Evolutionary conservation across 2,888 invertebrate species (phyloP), one percentile per base, ranked within the genome.

Genomic region (Teleiodes luculella): DNA sequence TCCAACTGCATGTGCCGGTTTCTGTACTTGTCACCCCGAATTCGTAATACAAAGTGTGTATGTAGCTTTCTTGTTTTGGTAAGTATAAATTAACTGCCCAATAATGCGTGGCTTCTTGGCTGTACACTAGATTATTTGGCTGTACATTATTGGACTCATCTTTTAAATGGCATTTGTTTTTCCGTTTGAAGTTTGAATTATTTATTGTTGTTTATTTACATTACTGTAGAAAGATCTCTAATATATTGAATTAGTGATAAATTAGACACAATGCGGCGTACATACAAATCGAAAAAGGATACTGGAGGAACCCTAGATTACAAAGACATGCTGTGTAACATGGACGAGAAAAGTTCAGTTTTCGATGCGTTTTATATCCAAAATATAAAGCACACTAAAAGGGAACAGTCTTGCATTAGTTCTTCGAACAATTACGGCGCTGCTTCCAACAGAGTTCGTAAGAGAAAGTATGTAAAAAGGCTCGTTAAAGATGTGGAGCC

Each of bases 291-390:
- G 18, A 86, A 86, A 65, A 87, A 80, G 65, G 80, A 81, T 35
- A 68, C 68, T 4, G 71, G 65, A 1, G 76, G 72, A 33, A 77
- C 69, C 13, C 52, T 86, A 45, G 81, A 86, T 47, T 80, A 72
- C 39, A 70, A 74, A 70, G 81, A 86, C 67, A 68, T 83, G 14
- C 61, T 86, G 16, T 71, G 68, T 57, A 73, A 74, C 14, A 66
- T 80, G 55, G 83, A 86, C 56, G 78, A 78, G 39, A 85, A 80
- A 64, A 76, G 74, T 64, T 80, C 84, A 1, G 72, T 72, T 48
- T 88, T 88, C 55, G 80, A 88, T 60, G 87, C 86, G 11, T 88
- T 79, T 79, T 89, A 80, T 54, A 88, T 87, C 36, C 73, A 85
- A 70, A 89, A 87, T 67, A 79, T 89, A 50, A 89, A 88, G 62